Evolutionary conservation across 1,140 invertebrate genomes (phyloP), one percentile per base, ranked within the genome.

Genomic region (Atopsyche davidsoni): DNA sequence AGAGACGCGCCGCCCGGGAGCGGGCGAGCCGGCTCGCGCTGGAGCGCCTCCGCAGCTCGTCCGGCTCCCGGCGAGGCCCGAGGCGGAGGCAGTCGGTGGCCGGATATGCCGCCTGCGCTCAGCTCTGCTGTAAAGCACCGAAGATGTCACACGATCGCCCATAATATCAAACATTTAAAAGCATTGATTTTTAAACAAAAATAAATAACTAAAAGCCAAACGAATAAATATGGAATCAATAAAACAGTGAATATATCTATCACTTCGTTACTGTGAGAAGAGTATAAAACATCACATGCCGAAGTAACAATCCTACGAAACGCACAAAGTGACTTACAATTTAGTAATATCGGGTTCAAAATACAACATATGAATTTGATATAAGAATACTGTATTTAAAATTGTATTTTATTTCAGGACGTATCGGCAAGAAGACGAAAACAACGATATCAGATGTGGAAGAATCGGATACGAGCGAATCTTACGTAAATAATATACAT

Each of bases 401-500:
- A 22, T 24, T 45, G 42, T 32, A 9, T 42, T 49, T 23, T 41
- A 40, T 52, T 53, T 24, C 55, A 57, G 55, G 24, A 42, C 49
- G 50, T 35, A 31, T 46, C 22, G 50, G 50, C 25, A 49, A 43
- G 40, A 45, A 38, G 28, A 50, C 35, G 3, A 57, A 57, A 53
- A 49, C 40, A 13, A 32, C 25, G 14, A 16, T 40, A 1, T 41
- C 7, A 21, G 55, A 57, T 21, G 39, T 24, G 3, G 42, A 49
- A 35, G 50, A 57, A 22, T 38, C 32, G 16, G 19, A 46, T 23
- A 13, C 19, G 44, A 56, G 11, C 14, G 21, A 35, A 22, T 31
- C 7, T 11, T 43, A 11, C 16, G 17, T 31, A 9, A 13, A 9
- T 24, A 41, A n/a, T 32, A 38, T 34, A 17, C 41, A 34, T 31